phyloP scores from a whole-genome alignment of 37 sponge, comb jelly and placozoan species.

The Halichondria panicea region DNA sequence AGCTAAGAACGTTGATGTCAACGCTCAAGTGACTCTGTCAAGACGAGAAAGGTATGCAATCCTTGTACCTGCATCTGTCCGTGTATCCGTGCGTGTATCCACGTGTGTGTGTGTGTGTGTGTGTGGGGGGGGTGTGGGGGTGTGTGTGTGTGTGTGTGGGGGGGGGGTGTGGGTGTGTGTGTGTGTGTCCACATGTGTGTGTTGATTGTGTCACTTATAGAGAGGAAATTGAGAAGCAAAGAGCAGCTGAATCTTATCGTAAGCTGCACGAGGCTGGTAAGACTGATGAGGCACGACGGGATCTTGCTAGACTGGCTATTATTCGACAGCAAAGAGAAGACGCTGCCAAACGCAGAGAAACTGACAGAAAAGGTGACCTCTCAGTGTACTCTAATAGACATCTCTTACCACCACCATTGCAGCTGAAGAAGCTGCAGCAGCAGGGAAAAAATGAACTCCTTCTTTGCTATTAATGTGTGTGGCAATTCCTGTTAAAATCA shows the following conservation, averaged over 20 bases:
- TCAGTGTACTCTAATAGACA: too few species aligned
- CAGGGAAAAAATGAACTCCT: too few species aligned
- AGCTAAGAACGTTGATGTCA: slow-evolving; percentile 62
- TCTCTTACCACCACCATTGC: too few species aligned
- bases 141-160: background rate
- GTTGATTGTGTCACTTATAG: slow-evolving; percentile 17
- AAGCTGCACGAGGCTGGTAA: slow-evolving; percentile 83
- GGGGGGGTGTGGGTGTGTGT: background rate
- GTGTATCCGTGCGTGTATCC: background rate
- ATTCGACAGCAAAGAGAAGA: slow-evolving; percentile 89
- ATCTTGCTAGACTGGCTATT: slow-evolving; percentile 92
- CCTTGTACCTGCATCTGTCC: background rate
- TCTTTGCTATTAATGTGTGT: too few species aligned
- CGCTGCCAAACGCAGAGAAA: slow-evolving; percentile 63
- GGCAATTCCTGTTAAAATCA: too few species aligned
- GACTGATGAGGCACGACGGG: slow-evolving; percentile 94
- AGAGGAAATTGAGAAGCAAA: slow-evolving; percentile 87
- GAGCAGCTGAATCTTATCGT: slow-evolving; percentile 50
- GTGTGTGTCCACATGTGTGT: background rate
- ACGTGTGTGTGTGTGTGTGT: background rate
- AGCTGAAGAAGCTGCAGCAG: too few species aligned
- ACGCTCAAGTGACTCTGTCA: slow-evolving; percentile 80
- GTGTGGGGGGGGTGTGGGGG: background rate
- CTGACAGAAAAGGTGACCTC: slow-evolving; percentile 12
- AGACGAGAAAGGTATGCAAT: slow-evolving; percentile 81